Conservation (phyloP, 1,140 invertebrate species). For the Brachionus asplanchnoidis region DNA sequence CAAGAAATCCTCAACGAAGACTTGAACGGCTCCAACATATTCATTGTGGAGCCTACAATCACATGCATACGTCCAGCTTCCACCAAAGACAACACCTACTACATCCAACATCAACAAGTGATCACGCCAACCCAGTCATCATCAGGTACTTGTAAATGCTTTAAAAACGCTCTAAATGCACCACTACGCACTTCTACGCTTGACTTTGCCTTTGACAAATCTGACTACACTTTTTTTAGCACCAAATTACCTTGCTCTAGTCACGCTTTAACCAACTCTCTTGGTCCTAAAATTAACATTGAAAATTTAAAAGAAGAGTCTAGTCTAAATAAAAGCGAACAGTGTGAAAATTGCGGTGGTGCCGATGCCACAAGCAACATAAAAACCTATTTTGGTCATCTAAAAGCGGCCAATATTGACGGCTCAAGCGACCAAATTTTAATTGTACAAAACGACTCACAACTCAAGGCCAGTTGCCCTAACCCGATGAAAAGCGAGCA, state of each 20-base stretch:
- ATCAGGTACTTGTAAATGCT: conserved; percentile 11
- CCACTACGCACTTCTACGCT: not conserved
- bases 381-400: not conserved
- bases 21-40: not conserved
- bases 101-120: conserved; percentile 31
- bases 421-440: not conserved
- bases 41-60: conserved; percentile 2
- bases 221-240: not conserved
- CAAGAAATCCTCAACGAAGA: conserved; percentile 19
- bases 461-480: not conserved
- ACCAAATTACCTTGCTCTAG: not conserved
- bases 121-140: conserved; percentile 14
- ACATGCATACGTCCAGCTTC: not conserved
- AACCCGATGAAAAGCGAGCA: not conserved
- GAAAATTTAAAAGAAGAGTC: conserved; percentile 19
- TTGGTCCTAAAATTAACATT: conserved; percentile 4
- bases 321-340: not conserved
- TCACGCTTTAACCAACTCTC: not conserved
- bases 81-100: not conserved
- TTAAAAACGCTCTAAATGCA: conserved; percentile 14
- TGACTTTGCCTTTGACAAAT: not conserved
- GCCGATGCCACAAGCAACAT: not conserved
- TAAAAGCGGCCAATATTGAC: not conserved
- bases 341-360: not conserved
- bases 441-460: not conserved